Evolutionary conservation across 1,140 invertebrate genomes (phyloP), one percentile per base, ranked within the genome.

Genomic region (Epicauta chinensis): DNA sequence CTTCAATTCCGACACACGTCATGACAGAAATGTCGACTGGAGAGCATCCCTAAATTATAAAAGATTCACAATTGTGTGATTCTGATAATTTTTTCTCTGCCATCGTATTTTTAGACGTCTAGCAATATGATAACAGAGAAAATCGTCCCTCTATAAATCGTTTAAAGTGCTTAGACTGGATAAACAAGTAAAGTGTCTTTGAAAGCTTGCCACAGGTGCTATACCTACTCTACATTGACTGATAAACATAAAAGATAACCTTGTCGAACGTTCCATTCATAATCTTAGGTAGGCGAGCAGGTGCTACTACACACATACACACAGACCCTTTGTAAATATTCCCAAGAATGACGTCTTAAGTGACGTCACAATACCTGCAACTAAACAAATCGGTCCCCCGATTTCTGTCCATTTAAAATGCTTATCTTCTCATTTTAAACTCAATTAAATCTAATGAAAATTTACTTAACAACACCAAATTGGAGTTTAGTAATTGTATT

Each of bases 241-340:
- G 45, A 47, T 38, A 47, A 47, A 23, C 16, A 37, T 23, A 37
- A 47, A 47, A 47, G 45, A 38, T 47, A 47, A 47, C 36, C 45
- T 38, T 37, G 34, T 36, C 37, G 32, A 38, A 37, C 30, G 45
- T 13, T 17, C 45, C 45, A 47, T 47, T 47, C 15, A 47, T 23
- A 10, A 7, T 23, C 23, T 23, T 23, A 23, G 23, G 23, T 23
- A 3, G 23, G 23, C 4, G 7, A 38, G 16, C 45, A 47, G 45
- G 45, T 47, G 45, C 34, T 47, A 38, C 12, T 47, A 37, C 38
- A n/a, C n/a, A n/a, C n/a, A n/a, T n/a, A n/a, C n/a, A 17, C 14
- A 29, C 14, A n/a, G 41, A 29, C 45, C 35, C 45, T 7, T 23
- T 23, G 23, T 5, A 23, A 23, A 23, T 23, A 23, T 23, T 7